Percentiles rank a stretch among this genome's conserved stretches.
Evolutionary conservation across 2,797 vertebrate genomes (phyloP).

Genomic region (Cheirogaleus major): DNA sequence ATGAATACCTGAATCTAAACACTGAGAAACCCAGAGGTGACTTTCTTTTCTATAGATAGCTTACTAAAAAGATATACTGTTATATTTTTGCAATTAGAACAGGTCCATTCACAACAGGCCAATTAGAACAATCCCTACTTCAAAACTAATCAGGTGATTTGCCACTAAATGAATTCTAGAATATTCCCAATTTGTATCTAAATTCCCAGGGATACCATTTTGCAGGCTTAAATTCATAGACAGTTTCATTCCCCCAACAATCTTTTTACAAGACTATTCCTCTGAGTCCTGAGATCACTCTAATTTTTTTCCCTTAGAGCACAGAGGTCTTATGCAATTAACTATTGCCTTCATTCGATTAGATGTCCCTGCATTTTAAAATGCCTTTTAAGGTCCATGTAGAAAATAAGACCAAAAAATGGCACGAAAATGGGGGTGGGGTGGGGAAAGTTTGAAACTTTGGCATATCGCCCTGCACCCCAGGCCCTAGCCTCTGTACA

Average conservation of each 20-base stretch:
- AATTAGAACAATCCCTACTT: background rate
- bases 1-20: conserved; percentile 48
- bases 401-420: background rate
- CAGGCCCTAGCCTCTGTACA: conserved; percentile 51
- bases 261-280: conserved; percentile 18
- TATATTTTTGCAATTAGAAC: conserved; percentile 15
- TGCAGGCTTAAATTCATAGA: background rate
- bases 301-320: background rate
- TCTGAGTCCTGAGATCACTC: background rate
- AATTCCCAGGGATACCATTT: conserved; percentile 25
- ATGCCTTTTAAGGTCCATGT: background rate
- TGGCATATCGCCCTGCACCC: conserved; percentile 45
- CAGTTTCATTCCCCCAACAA: background rate
- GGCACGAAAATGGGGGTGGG: background rate
- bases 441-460: conserved; percentile 49
- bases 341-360: background rate
- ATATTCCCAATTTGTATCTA: conserved; percentile 42
- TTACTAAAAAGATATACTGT: conserved; percentile 3
- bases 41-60: background rate
- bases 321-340: background rate
- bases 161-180: background rate
- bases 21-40: background rate
- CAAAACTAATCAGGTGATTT: conserved; percentile 32
- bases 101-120: background rate
- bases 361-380: background rate